phyloP scores from a whole-genome alignment of 53 echinoderm and acorn worm species.

The Patiria pectinifera region DNA sequence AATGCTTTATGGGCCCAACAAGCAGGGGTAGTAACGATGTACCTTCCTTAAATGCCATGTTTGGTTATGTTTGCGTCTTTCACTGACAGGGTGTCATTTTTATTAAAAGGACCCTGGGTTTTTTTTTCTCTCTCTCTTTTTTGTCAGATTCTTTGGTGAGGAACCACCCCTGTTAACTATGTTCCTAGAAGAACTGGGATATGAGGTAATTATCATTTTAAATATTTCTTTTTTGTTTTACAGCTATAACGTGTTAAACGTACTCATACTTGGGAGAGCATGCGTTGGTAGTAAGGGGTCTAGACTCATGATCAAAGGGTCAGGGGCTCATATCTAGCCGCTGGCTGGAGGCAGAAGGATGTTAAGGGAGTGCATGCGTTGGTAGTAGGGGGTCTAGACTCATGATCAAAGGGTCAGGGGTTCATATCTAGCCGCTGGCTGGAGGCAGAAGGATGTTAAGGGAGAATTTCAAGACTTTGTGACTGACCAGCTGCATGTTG shows the following conservation, averaged over 20 bases:
- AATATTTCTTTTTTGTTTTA: neutral
- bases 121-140: neutral
- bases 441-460: no score
- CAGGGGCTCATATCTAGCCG: no score
- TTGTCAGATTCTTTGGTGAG: conserved; percentile 93
- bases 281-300: no score
- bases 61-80: neutral
- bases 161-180: conserved; percentile 90
- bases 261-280: no score
- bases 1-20: neutral
- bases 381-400: no score
- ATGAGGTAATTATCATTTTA: conserved; percentile 76
- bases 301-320: no score
- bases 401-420: no score
- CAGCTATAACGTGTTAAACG: neutral
- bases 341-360: no score
- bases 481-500: no score
- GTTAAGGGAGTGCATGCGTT: no score
- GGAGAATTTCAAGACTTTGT: no score
- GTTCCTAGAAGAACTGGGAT: conserved; percentile 87
- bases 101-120: neutral
- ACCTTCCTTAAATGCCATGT: neutral
- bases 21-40: neutral
- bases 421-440: no score
- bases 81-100: neutral